These are phyloP conservation scores for Leucopsar rothschildi DNA, from an alignment of 2,113 vertebrate species.

Conservation along the genomic window DNA sequence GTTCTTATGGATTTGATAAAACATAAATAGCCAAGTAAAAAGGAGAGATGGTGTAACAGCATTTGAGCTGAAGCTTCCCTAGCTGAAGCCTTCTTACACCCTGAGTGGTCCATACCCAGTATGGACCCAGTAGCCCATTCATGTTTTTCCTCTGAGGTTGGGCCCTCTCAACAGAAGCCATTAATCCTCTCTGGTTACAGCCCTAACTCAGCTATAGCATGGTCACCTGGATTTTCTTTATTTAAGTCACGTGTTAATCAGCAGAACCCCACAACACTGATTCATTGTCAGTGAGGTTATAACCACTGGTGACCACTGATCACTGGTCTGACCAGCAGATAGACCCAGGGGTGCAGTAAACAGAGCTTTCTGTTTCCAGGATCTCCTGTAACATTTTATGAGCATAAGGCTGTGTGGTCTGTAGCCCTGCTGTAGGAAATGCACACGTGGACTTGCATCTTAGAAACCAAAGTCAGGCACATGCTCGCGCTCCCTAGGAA, in stretches of 20 bases:
- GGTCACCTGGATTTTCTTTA: neutral
- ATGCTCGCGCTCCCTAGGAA: neutral
- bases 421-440: neutral
- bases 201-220: neutral
- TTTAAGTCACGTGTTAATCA: neutral
- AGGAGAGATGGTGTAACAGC: neutral
- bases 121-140: neutral
- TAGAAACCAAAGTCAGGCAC: neutral
- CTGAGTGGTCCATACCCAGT: neutral
- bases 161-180: neutral
- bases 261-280: neutral
- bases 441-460: accelerated
- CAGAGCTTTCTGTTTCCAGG: neutral
- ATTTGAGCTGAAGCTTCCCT: neutral
- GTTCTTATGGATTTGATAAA: neutral
- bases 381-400: neutral
- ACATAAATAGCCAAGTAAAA: neutral
- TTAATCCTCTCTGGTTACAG: neutral
- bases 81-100: neutral
- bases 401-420: accelerated
- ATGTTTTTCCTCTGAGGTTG: neutral
- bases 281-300: neutral
- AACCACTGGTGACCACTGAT: neutral
- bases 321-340: neutral
- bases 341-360: neutral